phyloP scores from a whole-genome alignment of 2,113 vertebrate species.

The Chaenocephalus aceratus region DNA sequence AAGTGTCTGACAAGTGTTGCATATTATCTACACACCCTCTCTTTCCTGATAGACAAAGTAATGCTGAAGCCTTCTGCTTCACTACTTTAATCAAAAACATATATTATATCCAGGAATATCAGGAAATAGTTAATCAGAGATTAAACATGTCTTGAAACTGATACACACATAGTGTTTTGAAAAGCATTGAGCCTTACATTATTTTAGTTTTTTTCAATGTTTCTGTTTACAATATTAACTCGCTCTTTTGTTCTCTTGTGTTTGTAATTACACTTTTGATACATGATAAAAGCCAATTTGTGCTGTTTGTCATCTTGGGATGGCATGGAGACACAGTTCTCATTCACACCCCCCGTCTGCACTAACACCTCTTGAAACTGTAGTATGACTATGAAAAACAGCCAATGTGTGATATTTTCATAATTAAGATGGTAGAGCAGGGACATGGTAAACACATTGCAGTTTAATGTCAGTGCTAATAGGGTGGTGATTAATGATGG shows the following conservation, averaged over 20 bases:
- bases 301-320: slow-evolving; percentile 26
- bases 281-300: slow-evolving; percentile 6
- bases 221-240: slow-evolving; percentile 3
- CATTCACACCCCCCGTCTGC: slow-evolving; percentile 43
- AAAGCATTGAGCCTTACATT: background rate
- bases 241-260: background rate
- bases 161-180: background rate
- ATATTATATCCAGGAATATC: slow-evolving; percentile 42
- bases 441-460: slow-evolving; percentile 49
- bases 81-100: slow-evolving; percentile 48
- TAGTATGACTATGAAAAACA: slow-evolving; percentile 35
- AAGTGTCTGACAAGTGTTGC: slow-evolving; percentile 47
- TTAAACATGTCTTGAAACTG: background rate
- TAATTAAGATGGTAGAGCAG: slow-evolving; percentile 51
- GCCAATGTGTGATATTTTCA: slow-evolving; percentile 59
- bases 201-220: background rate
- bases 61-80: slow-evolving; percentile 23
- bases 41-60: slow-evolving; percentile 31
- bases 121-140: slow-evolving; percentile 18
- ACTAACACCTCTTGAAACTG: slow-evolving; percentile 28
- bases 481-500: slow-evolving; percentile 58
- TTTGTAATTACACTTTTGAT: slow-evolving; percentile 25
- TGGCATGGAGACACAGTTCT: slow-evolving; percentile 2
- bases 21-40: slow-evolving; percentile 31
- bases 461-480: slow-evolving; percentile 60